phyloP scores from a whole-genome alignment of 2,888 invertebrate genomes.

The Pollenia amentaria region DNA sequence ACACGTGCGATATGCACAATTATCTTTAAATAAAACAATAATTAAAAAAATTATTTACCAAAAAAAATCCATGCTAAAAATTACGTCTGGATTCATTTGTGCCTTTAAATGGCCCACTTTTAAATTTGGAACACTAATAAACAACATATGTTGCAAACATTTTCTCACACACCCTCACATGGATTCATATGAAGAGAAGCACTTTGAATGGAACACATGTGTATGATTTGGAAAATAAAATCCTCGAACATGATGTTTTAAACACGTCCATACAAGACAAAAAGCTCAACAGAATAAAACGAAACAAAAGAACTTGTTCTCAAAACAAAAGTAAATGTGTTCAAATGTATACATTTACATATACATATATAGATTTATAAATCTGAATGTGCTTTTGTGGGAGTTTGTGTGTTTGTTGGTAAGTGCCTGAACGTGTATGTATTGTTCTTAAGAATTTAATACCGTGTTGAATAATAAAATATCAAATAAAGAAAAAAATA shows the following conservation, averaged over 20 bases:
- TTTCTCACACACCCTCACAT: not conserved
- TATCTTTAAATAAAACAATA: too few relatives aligned
- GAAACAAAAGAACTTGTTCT: constrained; percentile 1
- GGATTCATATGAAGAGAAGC: constrained; percentile 15
- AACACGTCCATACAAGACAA: not conserved
- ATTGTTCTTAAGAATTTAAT: constrained; percentile 11
- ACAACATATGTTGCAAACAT: not conserved
- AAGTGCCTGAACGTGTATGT: not conserved
- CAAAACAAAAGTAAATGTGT: constrained; percentile 6
- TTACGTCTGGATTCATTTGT: not conserved
- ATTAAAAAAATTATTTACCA: too few relatives aligned
- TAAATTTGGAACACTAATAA: constrained; percentile 18
- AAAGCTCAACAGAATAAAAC: not conserved
- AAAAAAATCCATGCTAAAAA: not conserved
- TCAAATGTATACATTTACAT: too few relatives aligned
- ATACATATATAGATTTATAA: too few relatives aligned
- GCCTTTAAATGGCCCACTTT: not conserved
- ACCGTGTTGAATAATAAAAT: constrained; percentile 49
- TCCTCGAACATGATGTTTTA: not conserved
- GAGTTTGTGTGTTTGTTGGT: not conserved
- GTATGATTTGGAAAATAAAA: not conserved
- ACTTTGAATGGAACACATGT: not conserved
- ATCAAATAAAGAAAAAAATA: constrained; percentile 16
- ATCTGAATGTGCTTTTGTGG: not conserved
- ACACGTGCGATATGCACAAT: too few relatives aligned